Conservation (phyloP, 1,140 invertebrate genomes). For the Bombus fervidus region DNA sequence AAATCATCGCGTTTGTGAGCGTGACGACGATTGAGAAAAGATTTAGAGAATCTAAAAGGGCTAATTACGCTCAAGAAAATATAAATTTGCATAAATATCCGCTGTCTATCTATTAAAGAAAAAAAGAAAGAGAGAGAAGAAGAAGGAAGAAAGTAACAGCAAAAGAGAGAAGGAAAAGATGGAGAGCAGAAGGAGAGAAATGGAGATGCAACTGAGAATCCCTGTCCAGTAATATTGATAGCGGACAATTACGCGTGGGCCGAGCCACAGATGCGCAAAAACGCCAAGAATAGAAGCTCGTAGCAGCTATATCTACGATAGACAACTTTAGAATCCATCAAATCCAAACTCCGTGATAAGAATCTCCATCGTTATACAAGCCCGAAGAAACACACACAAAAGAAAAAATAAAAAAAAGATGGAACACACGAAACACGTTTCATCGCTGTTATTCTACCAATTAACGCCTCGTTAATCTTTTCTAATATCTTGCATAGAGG, state of each 20-base stretch:
- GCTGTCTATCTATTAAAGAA: too few species aligned
- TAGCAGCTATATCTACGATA: too few species aligned
- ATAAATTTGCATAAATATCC: too few species aligned
- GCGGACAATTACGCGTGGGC: constrained; percentile 11
- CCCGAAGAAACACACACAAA: neutral
- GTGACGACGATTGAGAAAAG: too few species aligned
- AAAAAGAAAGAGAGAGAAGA: too few species aligned
- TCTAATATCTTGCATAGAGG: neutral
- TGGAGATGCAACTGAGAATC: neutral
- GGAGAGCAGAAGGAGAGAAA: neutral
- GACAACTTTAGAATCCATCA: neutral
- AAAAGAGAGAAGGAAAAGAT: neutral
- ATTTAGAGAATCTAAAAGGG: too few species aligned
- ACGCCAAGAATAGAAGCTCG: neutral
- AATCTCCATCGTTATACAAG: neutral
- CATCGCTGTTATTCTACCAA: neutral
- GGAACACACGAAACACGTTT: neutral
- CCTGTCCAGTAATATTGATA: constrained; percentile 1
- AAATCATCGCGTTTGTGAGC: too few species aligned
- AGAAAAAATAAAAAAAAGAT: too few species aligned
- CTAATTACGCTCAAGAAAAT: too few species aligned
- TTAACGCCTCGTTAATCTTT: neutral
- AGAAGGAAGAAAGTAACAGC: neutral
- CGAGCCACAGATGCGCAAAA: neutral
- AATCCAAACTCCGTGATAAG: neutral